Conservation (phyloP, 2,888 invertebrate species). For the Shargacucullia verbasci region DNA sequence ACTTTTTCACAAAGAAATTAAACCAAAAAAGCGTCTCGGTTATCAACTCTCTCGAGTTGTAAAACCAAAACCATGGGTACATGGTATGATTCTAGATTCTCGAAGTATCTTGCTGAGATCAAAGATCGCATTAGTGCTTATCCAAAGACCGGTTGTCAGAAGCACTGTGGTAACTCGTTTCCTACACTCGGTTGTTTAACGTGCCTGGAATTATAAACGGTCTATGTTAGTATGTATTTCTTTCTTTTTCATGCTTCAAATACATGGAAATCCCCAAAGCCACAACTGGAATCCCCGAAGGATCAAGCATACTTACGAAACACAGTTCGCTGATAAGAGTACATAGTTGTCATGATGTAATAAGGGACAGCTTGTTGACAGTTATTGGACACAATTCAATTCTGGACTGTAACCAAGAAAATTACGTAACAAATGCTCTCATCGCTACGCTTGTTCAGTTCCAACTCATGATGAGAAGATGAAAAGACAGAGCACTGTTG, state of each 20-base stretch:
- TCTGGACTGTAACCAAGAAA: neutral
- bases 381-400: neutral
- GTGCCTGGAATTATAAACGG: slow-evolving; percentile 25
- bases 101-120: slow-evolving; percentile 30
- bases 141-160: slow-evolving; percentile 39
- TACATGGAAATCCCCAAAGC: neutral
- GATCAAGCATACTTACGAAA: slow-evolving; percentile 1
- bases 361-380: neutral
- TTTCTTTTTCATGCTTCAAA: slow-evolving; percentile 2
- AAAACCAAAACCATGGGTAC: no score
- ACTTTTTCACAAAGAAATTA: no score
- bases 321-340: slow-evolving; percentile 1
- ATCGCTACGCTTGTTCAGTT: neutral
- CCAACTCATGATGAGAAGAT: no score
- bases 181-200: slow-evolving; percentile 23
- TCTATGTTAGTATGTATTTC: slow-evolving; percentile 5
- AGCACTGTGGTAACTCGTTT: slow-evolving; percentile 45
- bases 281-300: slow-evolving; percentile 6
- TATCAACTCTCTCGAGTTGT: no score
- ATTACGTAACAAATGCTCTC: neutral
- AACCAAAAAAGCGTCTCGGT: no score
- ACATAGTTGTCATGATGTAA: slow-evolving; percentile 6
- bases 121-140: slow-evolving; percentile 42
- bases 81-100: slow-evolving; percentile 15
- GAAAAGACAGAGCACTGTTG: no score